Evolutionary conservation across 2,797 vertebrate genomes (phyloP).

Genomic region (Steatocranus sp.): DNA sequence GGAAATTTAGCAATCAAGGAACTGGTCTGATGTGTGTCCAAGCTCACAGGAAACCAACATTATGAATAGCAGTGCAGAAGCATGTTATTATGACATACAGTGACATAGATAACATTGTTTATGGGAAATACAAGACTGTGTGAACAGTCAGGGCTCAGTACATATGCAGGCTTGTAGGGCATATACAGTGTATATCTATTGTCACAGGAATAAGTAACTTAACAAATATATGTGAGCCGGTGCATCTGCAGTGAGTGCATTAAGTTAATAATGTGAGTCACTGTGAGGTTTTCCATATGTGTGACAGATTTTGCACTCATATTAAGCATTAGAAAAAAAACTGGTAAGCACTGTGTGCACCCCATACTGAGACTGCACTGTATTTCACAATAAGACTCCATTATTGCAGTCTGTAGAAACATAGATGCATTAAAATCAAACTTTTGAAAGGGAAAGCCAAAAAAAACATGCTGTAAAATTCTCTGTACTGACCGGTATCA

Average conservation of each 20-base stretch:
- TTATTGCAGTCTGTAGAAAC: neutral
- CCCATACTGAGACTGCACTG: neutral
- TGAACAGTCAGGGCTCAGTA: neutral
- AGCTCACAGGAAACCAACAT: neutral
- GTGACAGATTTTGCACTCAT: neutral
- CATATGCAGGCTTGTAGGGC: neutral
- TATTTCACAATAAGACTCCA: neutral
- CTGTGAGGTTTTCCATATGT: neutral
- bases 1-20: neutral
- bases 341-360: neutral
- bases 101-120: constrained; percentile 23
- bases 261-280: neutral
- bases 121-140: neutral
- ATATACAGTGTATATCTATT: neutral
- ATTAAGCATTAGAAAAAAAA: neutral
- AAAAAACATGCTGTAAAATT: neutral
- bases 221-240: neutral
- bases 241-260: neutral
- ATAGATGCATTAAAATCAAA: neutral
- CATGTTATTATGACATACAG: neutral
- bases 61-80: neutral
- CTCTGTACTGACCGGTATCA: neutral
- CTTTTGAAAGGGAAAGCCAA: neutral
- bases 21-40: neutral
- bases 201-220: neutral